Evolutionary conservation across 1,140 invertebrate genomes (phyloP).

Genomic region (Meloidogyne hapla): DNA sequence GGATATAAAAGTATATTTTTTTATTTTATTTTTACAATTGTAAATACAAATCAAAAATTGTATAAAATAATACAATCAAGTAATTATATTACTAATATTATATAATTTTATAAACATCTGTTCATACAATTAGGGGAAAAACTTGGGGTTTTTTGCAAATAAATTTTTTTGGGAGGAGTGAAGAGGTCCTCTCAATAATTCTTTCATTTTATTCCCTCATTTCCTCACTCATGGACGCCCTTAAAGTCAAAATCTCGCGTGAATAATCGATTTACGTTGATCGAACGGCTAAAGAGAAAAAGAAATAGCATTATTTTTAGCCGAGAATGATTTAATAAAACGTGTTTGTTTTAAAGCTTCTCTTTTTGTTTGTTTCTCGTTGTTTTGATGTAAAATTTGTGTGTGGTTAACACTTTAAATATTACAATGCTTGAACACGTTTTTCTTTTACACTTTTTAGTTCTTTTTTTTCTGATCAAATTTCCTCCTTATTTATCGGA

Average conservation of each 20-base stretch:
- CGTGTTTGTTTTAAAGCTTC: background rate
- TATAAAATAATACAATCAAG: too few species aligned
- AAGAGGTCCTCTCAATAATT: conserved; percentile 9
- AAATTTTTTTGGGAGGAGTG: background rate
- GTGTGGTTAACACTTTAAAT: background rate
- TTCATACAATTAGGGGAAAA: background rate
- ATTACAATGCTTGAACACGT: background rate
- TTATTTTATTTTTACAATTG: background rate
- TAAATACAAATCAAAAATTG: background rate
- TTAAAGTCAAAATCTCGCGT: conserved; percentile 5
- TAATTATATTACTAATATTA: background rate
- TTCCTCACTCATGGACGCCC: background rate
- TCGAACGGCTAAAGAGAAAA: background rate
- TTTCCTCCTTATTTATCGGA: background rate
- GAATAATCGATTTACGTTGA: background rate
- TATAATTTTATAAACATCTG: background rate
- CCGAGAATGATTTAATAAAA: conserved; percentile 7
- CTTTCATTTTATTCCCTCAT: conserved; percentile 22
- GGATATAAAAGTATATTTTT: background rate
- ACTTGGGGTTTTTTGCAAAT: background rate
- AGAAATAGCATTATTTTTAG: conserved; percentile 14
- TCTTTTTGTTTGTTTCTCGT: background rate
- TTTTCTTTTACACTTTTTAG: background rate
- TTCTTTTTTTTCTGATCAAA: background rate
- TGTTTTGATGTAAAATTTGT: background rate